Percentiles rank a stretch among this genome's conserved stretches.
phyloP scores from a whole-genome alignment of 1,140 invertebrate species.

The Dryas iulia region DNA sequence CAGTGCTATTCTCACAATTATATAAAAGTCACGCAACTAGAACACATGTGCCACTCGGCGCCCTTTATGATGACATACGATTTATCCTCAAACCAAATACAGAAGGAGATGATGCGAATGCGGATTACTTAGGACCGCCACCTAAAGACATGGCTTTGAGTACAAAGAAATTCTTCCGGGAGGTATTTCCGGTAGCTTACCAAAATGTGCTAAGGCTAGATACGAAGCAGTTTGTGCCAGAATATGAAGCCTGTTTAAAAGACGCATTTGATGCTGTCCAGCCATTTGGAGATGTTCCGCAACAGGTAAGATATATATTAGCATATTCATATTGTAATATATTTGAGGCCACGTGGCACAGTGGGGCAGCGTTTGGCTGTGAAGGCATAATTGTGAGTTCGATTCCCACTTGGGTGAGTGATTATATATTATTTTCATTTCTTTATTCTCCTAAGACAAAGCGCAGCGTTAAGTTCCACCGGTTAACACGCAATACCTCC shows the following conservation, averaged over 20 bases:
- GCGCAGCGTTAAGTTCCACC: no score
- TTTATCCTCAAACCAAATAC: conserved; percentile 74
- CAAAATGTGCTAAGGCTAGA: conserved; percentile 83
- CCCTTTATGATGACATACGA: conserved; percentile 86
- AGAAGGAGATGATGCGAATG: conserved; percentile 34
- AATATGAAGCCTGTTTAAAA: conserved; percentile 89
- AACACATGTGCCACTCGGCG: conserved; percentile 82
- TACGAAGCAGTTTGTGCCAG: conserved; percentile 82
- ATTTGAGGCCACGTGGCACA: no score
- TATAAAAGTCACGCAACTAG: conserved; percentile 85
- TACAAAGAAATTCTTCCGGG: conserved; percentile 89
- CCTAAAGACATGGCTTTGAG: conserved; percentile 73
- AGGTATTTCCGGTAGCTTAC: conserved; percentile 91
- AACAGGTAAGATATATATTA: conserved; percentile 80
- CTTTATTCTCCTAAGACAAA: no score
- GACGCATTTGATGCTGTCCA: conserved; percentile 87
- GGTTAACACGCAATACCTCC: no score
- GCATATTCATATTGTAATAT: no score
- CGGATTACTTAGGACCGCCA: conserved; percentile 41
- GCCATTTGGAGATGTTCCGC: conserved; percentile 91
- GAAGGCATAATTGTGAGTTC: no score
- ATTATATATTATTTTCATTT: no score
- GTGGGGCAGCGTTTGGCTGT: no score
- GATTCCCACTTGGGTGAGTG: no score
- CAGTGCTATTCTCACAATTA: conserved; percentile 86